Conservation (phyloP, 37 sponge, comb jelly and placozoan genomes). For the Agelas oroides region DNA sequence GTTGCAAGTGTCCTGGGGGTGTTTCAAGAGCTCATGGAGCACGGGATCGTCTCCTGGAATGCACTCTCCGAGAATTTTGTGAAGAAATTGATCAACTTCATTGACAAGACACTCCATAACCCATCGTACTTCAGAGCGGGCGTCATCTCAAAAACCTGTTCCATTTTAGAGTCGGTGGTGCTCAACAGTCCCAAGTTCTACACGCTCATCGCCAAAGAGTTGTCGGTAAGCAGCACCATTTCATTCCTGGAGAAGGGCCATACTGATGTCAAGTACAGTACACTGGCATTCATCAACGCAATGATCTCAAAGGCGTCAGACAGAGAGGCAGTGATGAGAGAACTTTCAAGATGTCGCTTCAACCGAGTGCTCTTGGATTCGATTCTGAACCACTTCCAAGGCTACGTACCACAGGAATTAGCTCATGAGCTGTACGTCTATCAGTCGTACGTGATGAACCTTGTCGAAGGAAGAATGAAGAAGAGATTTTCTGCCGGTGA, state of each 20-base stretch:
- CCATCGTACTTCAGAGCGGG: constrained; percentile 43
- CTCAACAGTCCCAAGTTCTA: constrained; percentile 64
- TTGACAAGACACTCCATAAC: constrained; percentile 43
- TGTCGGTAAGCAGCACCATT: constrained; percentile 48
- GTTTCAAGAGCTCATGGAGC: constrained; percentile 91
- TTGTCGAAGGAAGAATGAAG: constrained; percentile 62
- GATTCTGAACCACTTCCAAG: constrained; percentile 50
- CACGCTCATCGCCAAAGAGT: constrained; percentile 38
- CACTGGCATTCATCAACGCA: constrained; percentile 83
- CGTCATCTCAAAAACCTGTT: constrained; percentile 61
- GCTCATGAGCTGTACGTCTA: constrained; percentile 86
- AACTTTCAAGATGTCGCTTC: constrained; percentile 42
- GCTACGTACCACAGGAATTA: constrained; percentile 66
- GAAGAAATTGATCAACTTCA: constrained; percentile 79
- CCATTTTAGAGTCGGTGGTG: constrained; percentile 80
- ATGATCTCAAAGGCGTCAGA: constrained; percentile 65
- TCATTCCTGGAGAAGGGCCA: constrained; percentile 28
- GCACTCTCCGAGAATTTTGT: constrained; percentile 76
- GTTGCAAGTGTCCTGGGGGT: constrained; percentile 56
- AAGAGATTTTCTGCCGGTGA: constrained; percentile 50
- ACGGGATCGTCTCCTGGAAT: constrained; percentile 87
- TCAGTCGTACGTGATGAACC: constrained; percentile 74
- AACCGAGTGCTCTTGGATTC: constrained; percentile 18
- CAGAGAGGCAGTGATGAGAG: constrained; percentile 20
- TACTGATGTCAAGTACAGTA: constrained; percentile 61